Conservation (phyloP, 2,888 invertebrate genomes). For the Emmelina monodactyla region DNA sequence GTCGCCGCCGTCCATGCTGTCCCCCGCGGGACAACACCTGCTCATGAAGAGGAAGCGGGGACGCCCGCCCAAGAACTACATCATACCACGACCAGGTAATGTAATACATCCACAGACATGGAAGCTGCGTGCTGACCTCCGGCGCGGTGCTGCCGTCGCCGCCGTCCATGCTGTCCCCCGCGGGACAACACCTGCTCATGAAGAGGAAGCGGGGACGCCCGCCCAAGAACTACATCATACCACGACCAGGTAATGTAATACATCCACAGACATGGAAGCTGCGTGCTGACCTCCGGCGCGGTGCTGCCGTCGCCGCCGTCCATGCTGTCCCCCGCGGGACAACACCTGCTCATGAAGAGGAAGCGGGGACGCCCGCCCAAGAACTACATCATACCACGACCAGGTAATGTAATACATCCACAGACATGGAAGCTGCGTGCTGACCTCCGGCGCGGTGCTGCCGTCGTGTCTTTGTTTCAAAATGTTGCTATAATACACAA, state of each 20-base stretch:
- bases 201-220: slow-evolving; percentile 53
- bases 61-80: slow-evolving; percentile 57
- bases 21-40: slow-evolving; percentile 40
- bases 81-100: slow-evolving; percentile 37
- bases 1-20: slow-evolving; percentile 20
- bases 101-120: slow-evolving; percentile 44
- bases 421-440: slow-evolving; percentile 57
- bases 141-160: slow-evolving; percentile 32
- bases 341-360: slow-evolving; percentile 47
- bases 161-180: slow-evolving; percentile 23
- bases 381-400: slow-evolving; percentile 46
- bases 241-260: slow-evolving; percentile 35
- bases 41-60: slow-evolving; percentile 50
- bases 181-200: slow-evolving; percentile 44
- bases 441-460: slow-evolving; percentile 41
- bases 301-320: slow-evolving; percentile 27
- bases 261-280: slow-evolving; percentile 49
- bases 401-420: slow-evolving; percentile 30
- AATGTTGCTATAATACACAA: no score
- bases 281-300: slow-evolving; percentile 46
- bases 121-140: slow-evolving; percentile 52
- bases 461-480: slow-evolving; percentile 22
- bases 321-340: slow-evolving; percentile 29
- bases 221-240: slow-evolving; percentile 54
- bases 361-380: slow-evolving; percentile 55